phyloP scores from a whole-genome alignment of 2,113 vertebrate species.

The Gallinago jamesoni region DNA sequence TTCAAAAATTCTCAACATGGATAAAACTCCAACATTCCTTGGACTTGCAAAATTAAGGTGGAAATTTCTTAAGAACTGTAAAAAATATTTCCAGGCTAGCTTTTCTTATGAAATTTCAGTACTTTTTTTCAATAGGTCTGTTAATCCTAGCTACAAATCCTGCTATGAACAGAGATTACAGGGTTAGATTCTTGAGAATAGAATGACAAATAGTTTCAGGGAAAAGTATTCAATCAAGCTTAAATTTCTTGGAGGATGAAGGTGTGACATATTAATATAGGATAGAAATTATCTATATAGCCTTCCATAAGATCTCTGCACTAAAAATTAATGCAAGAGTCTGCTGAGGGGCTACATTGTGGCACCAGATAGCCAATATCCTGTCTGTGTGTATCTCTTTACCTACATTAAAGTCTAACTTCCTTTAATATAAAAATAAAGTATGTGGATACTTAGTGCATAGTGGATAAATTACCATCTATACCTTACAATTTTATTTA shows the following conservation, averaged over 20 bases:
- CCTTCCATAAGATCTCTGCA: not conserved
- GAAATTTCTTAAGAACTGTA: not conserved
- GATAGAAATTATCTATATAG: not conserved
- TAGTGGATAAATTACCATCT: not conserved
- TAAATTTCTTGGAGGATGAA: not conserved
- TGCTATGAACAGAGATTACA: not conserved
- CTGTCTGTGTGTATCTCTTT: not conserved
- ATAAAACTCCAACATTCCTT: not conserved
- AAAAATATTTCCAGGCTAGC: not conserved
- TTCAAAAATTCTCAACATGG: not conserved
- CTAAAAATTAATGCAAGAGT: not conserved
- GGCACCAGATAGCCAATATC: not conserved
- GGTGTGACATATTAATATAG: not conserved
- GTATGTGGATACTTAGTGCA: not conserved
- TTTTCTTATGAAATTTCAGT: not conserved
- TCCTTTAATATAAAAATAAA: not conserved
- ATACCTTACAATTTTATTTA: not conserved
- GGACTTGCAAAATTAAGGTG: slow-evolving; percentile 19
- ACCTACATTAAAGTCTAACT: not conserved
- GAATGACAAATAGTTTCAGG: not conserved
- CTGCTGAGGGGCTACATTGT: not conserved
- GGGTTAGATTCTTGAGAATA: not conserved
- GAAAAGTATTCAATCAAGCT: not conserved
- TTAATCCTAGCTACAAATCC: not conserved
- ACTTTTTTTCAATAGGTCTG: not conserved